A percentile compares a stretch with the other conserved stretches of the same genome.
phyloP scores from a whole-genome alignment of 1,140 invertebrate genomes.

The Heliconius congener region DNA sequence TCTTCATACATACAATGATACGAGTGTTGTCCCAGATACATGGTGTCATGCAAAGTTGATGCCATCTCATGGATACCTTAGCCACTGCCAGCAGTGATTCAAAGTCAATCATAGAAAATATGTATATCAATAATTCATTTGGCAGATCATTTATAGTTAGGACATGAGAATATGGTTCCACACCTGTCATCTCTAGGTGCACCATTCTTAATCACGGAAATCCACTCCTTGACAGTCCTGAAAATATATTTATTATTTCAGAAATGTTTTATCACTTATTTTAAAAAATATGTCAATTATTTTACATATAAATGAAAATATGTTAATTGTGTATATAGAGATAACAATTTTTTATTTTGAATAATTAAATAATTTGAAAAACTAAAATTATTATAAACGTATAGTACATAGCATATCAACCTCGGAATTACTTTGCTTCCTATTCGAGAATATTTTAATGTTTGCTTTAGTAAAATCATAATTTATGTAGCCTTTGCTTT shows the following conservation, averaged over 20 bases:
- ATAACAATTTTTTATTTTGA: not conserved
- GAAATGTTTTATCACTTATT: not conserved
- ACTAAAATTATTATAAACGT: slow-evolving; percentile 6
- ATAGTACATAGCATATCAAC: slow-evolving; percentile 45
- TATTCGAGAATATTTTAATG: slow-evolving; percentile 71
- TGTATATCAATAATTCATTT: slow-evolving; percentile 80
- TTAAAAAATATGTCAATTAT: not conserved
- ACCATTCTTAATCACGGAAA: slow-evolving; percentile 61
- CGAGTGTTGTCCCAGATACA: slow-evolving; percentile 79
- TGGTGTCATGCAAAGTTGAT: slow-evolving; percentile 74
- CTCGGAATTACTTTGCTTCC: slow-evolving; percentile 70
- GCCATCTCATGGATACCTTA: slow-evolving; percentile 78
- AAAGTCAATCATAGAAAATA: slow-evolving; percentile 80
- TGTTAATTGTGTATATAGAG: not conserved
- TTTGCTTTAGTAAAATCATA: slow-evolving; percentile 77
- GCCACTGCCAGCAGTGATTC: slow-evolving; percentile 76
- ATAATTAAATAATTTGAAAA: slow-evolving; percentile 10
- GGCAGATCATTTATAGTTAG: slow-evolving; percentile 79
- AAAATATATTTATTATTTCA: slow-evolving; percentile 33
- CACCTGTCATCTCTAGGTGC: slow-evolving; percentile 73
- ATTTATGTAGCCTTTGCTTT: slow-evolving; percentile 66
- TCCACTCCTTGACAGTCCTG: slow-evolving; percentile 58
- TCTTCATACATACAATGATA: slow-evolving; percentile 80
- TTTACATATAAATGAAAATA: not conserved
- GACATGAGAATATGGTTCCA: slow-evolving; percentile 53